Percentiles rank a stretch among this genome's conserved stretches.
phyloP scores from a whole-genome alignment of 1,140 invertebrate species.

The Drosophila sucinea region DNA sequence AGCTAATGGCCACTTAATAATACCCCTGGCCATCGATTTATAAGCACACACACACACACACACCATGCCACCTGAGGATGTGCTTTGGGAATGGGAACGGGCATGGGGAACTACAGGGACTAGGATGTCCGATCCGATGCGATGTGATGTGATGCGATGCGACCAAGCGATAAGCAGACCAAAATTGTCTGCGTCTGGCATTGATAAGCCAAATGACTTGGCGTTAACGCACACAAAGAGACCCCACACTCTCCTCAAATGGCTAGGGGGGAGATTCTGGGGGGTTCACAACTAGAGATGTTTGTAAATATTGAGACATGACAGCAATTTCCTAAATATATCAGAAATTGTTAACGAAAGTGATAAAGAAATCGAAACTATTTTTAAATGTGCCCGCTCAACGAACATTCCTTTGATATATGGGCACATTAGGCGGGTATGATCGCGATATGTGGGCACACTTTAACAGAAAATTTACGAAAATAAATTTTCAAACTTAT shows the following conservation, averaged over 20 bases:
- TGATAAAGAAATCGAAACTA: too few species aligned
- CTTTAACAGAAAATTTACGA: too few species aligned
- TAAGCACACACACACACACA: constrained; percentile 53
- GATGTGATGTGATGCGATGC: constrained; percentile 44
- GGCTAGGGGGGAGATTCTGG: background rate
- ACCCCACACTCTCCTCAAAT: background rate
- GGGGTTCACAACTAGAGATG: background rate
- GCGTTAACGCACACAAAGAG: constrained; percentile 73
- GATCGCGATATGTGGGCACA: too few species aligned
- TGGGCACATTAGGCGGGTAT: too few species aligned
- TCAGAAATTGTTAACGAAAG: background rate
- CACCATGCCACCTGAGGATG: constrained; percentile 44
- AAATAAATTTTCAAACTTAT: too few species aligned
- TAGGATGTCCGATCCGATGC: background rate
- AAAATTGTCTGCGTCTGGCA: constrained; percentile 78
- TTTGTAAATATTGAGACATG: background rate
- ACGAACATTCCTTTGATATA: too few species aligned
- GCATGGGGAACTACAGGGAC: background rate
- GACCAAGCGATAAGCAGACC: constrained; percentile 60
- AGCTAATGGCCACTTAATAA: constrained; percentile 79
- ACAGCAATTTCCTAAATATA: background rate
- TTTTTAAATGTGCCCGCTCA: too few species aligned
- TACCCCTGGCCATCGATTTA: constrained; percentile 34
- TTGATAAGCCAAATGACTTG: constrained; percentile 81
- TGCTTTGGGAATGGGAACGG: background rate